These are phyloP conservation scores for Mus spicilegus DNA, from an alignment of 2,113 vertebrate species.

Conservation along the genomic window DNA sequence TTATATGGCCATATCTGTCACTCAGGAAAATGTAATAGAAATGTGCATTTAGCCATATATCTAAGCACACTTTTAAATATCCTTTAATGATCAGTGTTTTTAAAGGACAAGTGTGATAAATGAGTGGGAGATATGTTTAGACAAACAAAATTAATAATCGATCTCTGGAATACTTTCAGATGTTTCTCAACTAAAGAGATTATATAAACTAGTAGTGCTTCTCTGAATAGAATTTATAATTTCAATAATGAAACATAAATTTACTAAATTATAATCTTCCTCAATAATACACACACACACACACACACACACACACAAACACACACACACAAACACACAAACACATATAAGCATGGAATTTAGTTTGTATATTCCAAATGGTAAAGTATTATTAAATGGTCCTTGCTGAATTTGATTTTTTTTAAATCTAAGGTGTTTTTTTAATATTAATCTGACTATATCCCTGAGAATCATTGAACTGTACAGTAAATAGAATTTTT, in stretches of 20 bases:
- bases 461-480: neutral
- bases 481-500: neutral
- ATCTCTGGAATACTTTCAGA: neutral
- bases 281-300: neutral
- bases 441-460: neutral
- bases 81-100: neutral
- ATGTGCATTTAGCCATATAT: neutral
- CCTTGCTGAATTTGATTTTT: neutral
- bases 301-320: neutral
- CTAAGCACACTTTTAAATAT: neutral
- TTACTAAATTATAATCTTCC: neutral
- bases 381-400: neutral
- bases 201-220: neutral
- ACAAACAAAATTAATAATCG: neutral
- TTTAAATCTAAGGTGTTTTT: neutral
- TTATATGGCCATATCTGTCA: neutral
- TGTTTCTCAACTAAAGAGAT: neutral
- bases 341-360: neutral
- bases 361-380: slow-evolving; percentile 9
- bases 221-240: slow-evolving; percentile 2
- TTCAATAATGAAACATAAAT: neutral
- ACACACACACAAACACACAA: neutral
- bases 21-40: neutral
- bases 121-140: neutral
- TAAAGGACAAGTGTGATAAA: neutral